Percentiles rank a stretch among this genome's conserved stretches.
Evolutionary conservation across 2,113 vertebrate species (phyloP).

Genomic region (Malurus elegans): DNA sequence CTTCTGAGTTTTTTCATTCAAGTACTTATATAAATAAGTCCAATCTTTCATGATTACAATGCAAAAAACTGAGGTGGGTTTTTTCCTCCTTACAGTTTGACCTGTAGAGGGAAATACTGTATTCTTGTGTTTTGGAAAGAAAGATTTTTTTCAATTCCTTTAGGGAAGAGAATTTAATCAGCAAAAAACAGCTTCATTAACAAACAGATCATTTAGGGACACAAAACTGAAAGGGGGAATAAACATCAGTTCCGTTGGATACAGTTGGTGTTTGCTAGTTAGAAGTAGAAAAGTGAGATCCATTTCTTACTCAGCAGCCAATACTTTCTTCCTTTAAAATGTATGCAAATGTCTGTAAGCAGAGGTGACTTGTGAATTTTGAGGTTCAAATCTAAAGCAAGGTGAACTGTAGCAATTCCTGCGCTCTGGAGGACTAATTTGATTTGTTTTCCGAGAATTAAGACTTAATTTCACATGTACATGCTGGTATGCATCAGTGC

Average conservation of each 20-base stretch:
- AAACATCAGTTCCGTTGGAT: not conserved
- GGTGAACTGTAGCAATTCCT: not conserved
- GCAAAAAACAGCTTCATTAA: not conserved
- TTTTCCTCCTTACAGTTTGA: not conserved
- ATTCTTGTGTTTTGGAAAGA: not conserved
- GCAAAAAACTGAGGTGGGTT: fast-evolving
- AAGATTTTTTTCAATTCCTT: not conserved
- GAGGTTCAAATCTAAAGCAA: not conserved
- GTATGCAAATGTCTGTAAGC: not conserved
- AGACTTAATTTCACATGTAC: not conserved
- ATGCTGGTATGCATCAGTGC: not conserved
- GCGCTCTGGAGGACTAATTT: not conserved
- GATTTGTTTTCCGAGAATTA: not conserved
- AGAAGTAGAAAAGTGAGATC: not conserved
- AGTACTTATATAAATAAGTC: not conserved
- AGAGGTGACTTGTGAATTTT: not conserved
- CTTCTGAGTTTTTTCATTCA: not conserved
- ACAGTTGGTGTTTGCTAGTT: not conserved
- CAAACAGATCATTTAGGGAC: not conserved
- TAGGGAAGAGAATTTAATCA: not conserved
- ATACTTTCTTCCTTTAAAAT: not conserved
- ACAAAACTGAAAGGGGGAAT: not conserved
- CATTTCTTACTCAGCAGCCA: not conserved
- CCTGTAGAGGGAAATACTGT: not conserved
- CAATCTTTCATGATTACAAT: not conserved